Conservation (phyloP, 2,797 vertebrate genomes). For the Cottoperca gobio region DNA sequence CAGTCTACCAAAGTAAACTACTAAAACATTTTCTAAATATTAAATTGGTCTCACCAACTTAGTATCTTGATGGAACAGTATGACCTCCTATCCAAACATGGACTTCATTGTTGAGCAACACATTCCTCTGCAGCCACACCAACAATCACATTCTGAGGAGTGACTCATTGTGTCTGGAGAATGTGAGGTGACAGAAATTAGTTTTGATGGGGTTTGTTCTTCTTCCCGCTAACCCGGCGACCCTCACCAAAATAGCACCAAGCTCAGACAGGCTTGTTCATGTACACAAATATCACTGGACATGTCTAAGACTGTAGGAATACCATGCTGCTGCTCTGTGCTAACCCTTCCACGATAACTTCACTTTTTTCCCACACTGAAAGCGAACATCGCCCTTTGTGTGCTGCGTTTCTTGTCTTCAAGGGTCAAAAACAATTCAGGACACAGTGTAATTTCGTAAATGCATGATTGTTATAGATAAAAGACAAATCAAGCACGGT, state of each 20-base stretch:
- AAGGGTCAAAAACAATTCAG: constrained; percentile 22
- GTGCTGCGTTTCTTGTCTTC: background rate
- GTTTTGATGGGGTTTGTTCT: constrained; percentile 2
- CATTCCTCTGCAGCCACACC: background rate
- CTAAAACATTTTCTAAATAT: no score
- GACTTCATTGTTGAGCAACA: background rate
- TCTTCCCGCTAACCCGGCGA: background rate
- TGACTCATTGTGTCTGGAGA: constrained; percentile 17
- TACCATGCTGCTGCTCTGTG: constrained; percentile 9
- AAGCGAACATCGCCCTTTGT: constrained; percentile 10
- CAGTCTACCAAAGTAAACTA: background rate
- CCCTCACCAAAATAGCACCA: constrained; percentile 26
- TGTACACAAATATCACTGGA: constrained; percentile 41
- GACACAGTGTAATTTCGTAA: background rate
- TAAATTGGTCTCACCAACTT: background rate
- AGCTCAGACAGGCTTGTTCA: constrained; percentile 22
- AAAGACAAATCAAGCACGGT: background rate
- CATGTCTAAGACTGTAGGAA: constrained; percentile 35
- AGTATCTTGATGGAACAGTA: background rate
- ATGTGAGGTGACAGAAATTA: constrained; percentile 24
- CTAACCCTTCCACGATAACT: constrained; percentile 41
- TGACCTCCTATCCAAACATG: background rate
- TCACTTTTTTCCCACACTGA: constrained; percentile 19
- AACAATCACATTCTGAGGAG: background rate
- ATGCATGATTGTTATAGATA: background rate